A percentile compares a stretch with the other conserved stretches of the same genome.
These are phyloP conservation scores for Leuciscus idus DNA, from an alignment of 2,113 vertebrate genomes.

Conservation along the genomic window DNA sequence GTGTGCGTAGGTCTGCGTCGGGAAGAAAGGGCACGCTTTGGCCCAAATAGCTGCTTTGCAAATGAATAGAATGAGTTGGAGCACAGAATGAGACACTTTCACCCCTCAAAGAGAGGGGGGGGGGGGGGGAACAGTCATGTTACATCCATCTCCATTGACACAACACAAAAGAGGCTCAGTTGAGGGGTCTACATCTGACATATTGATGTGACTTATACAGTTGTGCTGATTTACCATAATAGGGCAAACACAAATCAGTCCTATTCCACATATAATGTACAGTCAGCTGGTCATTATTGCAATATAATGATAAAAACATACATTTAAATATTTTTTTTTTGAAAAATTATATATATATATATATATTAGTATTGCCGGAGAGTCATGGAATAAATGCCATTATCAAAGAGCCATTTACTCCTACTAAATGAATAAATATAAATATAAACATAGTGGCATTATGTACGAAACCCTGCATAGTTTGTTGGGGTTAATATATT, in stretches of 20 bases:
- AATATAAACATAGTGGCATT: not conserved
- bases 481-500: not conserved
- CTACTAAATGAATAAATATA: not conserved
- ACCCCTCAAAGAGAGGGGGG: conserved; percentile 66
- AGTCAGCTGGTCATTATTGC: not conserved
- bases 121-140: not conserved
- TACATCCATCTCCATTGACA: conserved; percentile 5
- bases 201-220: not conserved
- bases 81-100: conserved; percentile 70
- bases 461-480: not conserved
- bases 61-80: conserved; percentile 75
- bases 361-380: not conserved
- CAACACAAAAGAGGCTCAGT: conserved; percentile 53
- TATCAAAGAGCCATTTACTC: not conserved
- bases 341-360: too few species aligned
- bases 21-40: conserved; percentile 76
- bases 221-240: conserved; percentile 2
- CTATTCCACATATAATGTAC: not conserved
- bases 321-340: too few species aligned
- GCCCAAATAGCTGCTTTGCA: conserved; percentile 76
- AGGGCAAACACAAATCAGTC: not conserved
- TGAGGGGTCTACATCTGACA: conserved; percentile 11
- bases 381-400: not conserved
- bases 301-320: too few species aligned
- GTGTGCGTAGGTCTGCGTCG: conserved; percentile 54